Evolutionary conservation across 2,888 invertebrate genomes (phyloP), one percentile per base, ranked within the genome.

Genomic region (Cerceris rybyensis): DNA sequence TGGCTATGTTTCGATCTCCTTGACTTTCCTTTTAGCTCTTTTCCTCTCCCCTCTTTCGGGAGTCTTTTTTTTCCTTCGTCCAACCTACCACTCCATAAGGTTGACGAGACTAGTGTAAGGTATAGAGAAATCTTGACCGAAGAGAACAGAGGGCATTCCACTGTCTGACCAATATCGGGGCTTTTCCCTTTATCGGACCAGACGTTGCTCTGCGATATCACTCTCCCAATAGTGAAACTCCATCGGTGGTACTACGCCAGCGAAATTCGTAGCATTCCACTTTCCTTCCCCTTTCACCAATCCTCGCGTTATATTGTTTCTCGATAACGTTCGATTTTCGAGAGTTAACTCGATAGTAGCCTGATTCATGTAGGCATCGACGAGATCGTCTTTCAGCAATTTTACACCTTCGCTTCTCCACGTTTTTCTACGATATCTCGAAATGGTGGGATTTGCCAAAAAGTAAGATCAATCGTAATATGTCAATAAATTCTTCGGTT

Each of bases 91-190:
- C 68, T 67, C 75, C 70, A 73, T 82, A 78, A 82, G 82, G 78
- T 78, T 70, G 84, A 75, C 78, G 75, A 80, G 75, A 73, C 79
- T 69, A 61, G 74, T 80, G 70, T 77, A 78, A 78, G 81, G 83
- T 86, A 81, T 82, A 77, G 83, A 83, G 86, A 87, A 88, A 89
- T 88, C 85, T 86, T 84, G 86, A 85, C 83, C 81, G 84, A 85
- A 84, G 77, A 83, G 83, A 87, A 81, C 82, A 69, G 81, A 81
- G 77, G 80, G 84, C 85, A 89, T 89, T 88, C 87, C 82, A 82
- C 86, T 86, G 85, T 86, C 87, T 70, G 87, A 82, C 84, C 84
- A 84, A 87, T 89, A 89, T 88, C 87, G 85, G 79, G 79, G 86
- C 82, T 82, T 85, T 86, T 87, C 72, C 83, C 88, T 87, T 87